phyloP scores from a whole-genome alignment of 2,113 vertebrate genomes.

The Phoxinus phoxinus region DNA sequence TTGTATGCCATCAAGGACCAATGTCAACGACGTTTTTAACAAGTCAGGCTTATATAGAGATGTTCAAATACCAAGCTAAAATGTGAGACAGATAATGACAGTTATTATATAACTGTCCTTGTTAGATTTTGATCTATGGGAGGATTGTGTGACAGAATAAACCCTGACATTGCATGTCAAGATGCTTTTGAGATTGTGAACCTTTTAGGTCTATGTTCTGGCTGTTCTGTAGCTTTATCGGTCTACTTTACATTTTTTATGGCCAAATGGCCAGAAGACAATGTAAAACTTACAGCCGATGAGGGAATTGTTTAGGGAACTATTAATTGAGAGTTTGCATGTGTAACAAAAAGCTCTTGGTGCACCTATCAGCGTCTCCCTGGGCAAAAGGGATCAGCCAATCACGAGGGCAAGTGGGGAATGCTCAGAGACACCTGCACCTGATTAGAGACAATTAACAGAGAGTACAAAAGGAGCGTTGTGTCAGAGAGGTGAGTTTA shows the following conservation, averaged over 20 bases:
- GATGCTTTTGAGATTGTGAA: neutral
- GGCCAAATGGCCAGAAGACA: neutral
- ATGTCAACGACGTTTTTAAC: neutral
- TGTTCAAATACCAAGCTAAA: neutral
- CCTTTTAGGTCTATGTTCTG: neutral
- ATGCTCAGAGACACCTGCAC: constrained; percentile 13
- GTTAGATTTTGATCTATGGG: neutral
- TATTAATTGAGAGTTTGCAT: neutral
- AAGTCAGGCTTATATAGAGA: neutral
- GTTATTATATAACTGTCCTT: constrained; percentile 11
- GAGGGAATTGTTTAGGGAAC: neutral
- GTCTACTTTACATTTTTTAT: neutral
- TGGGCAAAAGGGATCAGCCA: neutral
- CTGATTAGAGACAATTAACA: constrained; percentile 19
- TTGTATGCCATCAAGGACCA: neutral
- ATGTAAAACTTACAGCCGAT: neutral
- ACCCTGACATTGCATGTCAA: neutral
- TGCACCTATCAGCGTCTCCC: neutral
- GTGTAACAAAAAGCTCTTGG: constrained; percentile 2
- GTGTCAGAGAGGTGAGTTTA: constrained; percentile 2
- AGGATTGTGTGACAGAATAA: constrained; percentile 2
- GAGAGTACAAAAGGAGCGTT: constrained; percentile 9
- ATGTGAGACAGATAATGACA: neutral
- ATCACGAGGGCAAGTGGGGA: constrained; percentile 10
- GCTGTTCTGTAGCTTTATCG: neutral